These are phyloP conservation scores for Holacanthus passer DNA, from an alignment of 2,113 vertebrate genomes.

Conservation along the genomic window DNA sequence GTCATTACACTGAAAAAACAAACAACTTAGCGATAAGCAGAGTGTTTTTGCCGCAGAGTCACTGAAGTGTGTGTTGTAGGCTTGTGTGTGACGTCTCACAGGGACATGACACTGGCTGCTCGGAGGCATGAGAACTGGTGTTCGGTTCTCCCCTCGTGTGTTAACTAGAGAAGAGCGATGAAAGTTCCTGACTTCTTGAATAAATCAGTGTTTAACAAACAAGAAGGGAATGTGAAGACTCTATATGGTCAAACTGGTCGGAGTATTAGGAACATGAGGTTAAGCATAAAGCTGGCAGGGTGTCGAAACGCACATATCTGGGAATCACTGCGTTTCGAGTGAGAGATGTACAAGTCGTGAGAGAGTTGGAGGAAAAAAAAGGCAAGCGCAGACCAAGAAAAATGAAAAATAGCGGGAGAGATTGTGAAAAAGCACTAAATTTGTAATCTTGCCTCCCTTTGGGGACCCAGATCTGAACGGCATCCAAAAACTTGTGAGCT, in stretches of 20 bases:
- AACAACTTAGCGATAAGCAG: constrained; percentile 68
- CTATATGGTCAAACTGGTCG: neutral
- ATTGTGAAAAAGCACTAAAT: constrained; percentile 76
- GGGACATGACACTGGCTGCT: constrained; percentile 22
- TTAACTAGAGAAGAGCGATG: constrained; percentile 48
- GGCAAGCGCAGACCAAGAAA: constrained; percentile 38
- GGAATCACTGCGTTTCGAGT: constrained; percentile 14
- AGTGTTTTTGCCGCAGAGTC: constrained; percentile 52
- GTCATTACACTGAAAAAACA: constrained; percentile 67
- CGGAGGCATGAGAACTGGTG: constrained; percentile 45
- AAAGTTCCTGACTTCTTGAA: constrained; percentile 47
- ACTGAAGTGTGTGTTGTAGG: constrained; percentile 29
- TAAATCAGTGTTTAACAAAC: constrained; percentile 41
- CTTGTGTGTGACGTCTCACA: constrained; percentile 24
- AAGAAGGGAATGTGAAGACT: constrained; percentile 32
- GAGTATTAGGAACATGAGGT: constrained; percentile 11
- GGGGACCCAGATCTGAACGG: constrained; percentile 70
- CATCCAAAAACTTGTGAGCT: constrained; percentile 76
- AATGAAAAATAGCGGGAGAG: constrained; percentile 72
- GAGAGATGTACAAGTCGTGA: constrained; percentile 54
- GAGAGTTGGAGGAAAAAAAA: constrained; percentile 56
- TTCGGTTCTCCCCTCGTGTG: constrained; percentile 20
- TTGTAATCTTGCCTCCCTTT: constrained; percentile 80
- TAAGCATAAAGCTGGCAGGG: constrained; percentile 31
- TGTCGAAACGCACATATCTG: constrained; percentile 34